Conservation (phyloP, 2,797 vertebrate genomes). For the Enteromius mattozi region DNA sequence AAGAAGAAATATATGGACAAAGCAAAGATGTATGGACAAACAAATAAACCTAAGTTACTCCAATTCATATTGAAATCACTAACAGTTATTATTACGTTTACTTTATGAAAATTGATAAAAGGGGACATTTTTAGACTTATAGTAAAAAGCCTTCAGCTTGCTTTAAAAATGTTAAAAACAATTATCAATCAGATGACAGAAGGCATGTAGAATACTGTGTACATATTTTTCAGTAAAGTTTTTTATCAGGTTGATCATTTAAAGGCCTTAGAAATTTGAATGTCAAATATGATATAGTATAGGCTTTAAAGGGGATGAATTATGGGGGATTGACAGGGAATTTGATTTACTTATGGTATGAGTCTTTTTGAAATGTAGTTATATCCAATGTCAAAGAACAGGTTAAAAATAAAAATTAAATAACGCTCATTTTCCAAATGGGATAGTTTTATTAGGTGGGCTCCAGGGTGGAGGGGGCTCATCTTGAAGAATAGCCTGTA, state of each 20-base stretch:
- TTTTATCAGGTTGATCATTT: background rate
- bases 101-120: background rate
- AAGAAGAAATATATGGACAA: too few relatives aligned
- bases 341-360: background rate
- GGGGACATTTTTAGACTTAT: background rate
- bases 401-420: background rate
- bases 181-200: background rate
- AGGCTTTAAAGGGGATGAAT: background rate
- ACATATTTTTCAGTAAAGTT: background rate
- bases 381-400: background rate
- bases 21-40: background rate
- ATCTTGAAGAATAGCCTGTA: conserved; percentile 72
- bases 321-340: background rate
- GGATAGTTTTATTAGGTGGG: conserved; percentile 88
- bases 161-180: background rate
- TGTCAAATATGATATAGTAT: background rate
- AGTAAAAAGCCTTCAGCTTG: background rate
- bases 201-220: background rate
- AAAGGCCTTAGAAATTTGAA: background rate
- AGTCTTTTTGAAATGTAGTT: background rate
- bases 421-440: conserved; percentile 76
- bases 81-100: background rate
- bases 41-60: background rate
- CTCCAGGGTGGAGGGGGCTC: conserved; percentile 86
- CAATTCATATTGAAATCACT: background rate